Conservation (phyloP, 1,140 invertebrate species). For the Dysdera silvatica region DNA sequence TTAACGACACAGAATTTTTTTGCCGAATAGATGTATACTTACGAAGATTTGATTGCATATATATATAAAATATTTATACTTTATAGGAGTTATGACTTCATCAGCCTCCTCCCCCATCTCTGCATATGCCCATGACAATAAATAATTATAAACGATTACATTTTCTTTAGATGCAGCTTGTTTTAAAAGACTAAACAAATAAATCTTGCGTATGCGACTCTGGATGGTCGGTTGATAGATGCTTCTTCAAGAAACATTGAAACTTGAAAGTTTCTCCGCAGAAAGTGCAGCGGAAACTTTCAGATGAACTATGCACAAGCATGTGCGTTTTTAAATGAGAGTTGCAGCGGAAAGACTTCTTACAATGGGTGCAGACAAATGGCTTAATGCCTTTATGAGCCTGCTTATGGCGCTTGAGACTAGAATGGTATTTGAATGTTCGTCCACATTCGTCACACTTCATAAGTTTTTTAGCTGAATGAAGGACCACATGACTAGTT, state of each 20-base stretch:
- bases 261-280: constrained; percentile 6
- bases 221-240: no score
- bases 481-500: constrained; percentile 5
- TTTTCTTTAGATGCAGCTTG: no score
- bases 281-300: constrained; percentile 1
- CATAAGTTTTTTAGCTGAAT: constrained; percentile 15
- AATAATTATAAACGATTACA: no score
- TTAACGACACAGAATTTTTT: no score
- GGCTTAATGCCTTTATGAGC: constrained; percentile 5
- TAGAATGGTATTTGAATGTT: constrained; percentile 10
- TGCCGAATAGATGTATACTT: no score
- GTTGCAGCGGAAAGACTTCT: not conserved
- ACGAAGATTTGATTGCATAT: no score
- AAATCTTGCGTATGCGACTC: no score
- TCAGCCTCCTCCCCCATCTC: no score
- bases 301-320: not conserved
- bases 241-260: constrained; percentile 4
- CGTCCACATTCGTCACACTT: not conserved
- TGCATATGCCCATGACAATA: no score
- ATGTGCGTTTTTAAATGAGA: not conserved
- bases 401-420: not conserved
- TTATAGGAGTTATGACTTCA: no score
- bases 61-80: no score
- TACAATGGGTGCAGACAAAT: constrained; percentile 5
- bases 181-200: no score